Base-by-base conservation (phyloP, 2,113 vertebrate species). In the Myrmophylax atrothorax region DNA sequence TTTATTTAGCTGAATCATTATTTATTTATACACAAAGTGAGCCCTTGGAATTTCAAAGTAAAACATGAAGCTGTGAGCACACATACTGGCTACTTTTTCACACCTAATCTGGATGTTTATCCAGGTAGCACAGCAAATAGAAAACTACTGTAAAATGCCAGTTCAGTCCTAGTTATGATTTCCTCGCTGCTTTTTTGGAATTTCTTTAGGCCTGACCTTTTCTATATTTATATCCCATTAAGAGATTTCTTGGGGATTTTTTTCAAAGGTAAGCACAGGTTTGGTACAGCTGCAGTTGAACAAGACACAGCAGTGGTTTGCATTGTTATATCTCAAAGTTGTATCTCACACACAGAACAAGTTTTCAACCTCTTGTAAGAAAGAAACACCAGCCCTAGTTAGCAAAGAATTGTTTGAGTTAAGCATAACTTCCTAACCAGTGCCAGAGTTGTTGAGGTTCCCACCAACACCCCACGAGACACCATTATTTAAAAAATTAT, bases 271-370 rank as follows among this genome's bases (percentile, higher is more conserved):
- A 75, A 75, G 18, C 28, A 16, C 24, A 66, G 31, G 6, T 70
- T 81, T 2, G 7, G 9, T 28, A 13, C 37, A 58, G 15, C 38
- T 89, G 77, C 49, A 75, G 60, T 31, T 84, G 42, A 62, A 50
- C 29, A 10, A 47, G 18, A 26, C 5, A 37, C 23, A 5, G 37
- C 25, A 42, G 15, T 52, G 14, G 28, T 50, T 83, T 86, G n/a
- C 7, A 33, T 49, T 89, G 90, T 89, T 58, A 2, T 81, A 37
- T 69, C 33, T 92, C 46, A 29, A 56, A 83, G 28, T 80, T 60
- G 42, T 9, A 56, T 37, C 23, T 75, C 68, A 64, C 0, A 0
- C 68, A 38, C 16, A n/a, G 26, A 14, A 42, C 1, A 7, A 3
- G 3, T 24, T 89, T 88, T 62, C 67, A 46, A 20, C 18, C 18